Evolutionary conservation across 1,140 invertebrate genomes (phyloP), one percentile per base, ranked within the genome.

Genomic region (Diuraphis noxia): DNA sequence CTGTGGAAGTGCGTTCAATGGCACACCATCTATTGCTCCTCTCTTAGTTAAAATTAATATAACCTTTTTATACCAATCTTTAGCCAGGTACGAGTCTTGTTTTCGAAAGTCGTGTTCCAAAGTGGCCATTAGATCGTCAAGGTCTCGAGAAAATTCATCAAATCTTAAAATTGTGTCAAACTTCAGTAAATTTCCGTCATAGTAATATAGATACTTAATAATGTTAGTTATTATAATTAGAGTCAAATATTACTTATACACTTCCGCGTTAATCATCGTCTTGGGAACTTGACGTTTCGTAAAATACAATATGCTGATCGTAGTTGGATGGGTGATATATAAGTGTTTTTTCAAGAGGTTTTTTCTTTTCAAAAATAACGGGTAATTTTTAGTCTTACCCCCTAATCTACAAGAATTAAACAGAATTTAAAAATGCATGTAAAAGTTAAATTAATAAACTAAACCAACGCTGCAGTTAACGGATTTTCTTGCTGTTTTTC

Each of bases 71-170:
- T 91, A 91, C 89, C 89, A 91, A 40, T 91, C 89, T 36, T 91
- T 91, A 38, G 46, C 21, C 21, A 91, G 13, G 25, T 81, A 91
- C 34, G 43, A 49, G 17, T 91, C 89, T 49, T 49, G 34, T 52
- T 91, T 91, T 38, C 89, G 77, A 82, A 36, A 94, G 92, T 88
- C 94, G 93, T 38, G 94, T 94, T 84, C 43, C 40, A 77, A 92
- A 25, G 79, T 88, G 13, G 77, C 43, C 77, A 92, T 81, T 72
- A 91, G 41, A 5, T 92, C 56, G 5, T 92, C 25, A 30, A 86
- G 92, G 10, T 85, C 82, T 43, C 89, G 34, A n/a, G 52, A 92
- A 84, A 85, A 79, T 87, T 85, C 92, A 23, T 82, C 34, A 56
- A 52, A 85, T 72, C 41, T 82, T 41, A 79, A 89, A 30, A 92